Evolutionary conservation across 1,140 invertebrate genomes (phyloP).

Genomic region (Drosophila bocqueti): DNA sequence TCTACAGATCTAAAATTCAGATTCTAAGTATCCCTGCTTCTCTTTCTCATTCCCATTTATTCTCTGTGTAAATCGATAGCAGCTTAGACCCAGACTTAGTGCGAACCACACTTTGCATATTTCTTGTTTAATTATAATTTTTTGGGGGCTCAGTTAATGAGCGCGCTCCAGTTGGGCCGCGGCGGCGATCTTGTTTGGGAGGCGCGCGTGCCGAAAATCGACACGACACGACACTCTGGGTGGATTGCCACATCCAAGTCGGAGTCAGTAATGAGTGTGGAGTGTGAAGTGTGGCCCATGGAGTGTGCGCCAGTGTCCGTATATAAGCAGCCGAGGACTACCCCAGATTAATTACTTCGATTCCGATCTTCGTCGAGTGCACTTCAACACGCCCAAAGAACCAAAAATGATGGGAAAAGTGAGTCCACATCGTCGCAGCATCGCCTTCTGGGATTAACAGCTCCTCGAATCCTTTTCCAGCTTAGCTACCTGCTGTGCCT

Average conservation of each 20-base stretch:
- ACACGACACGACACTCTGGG: constrained; percentile 42
- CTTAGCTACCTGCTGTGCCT: constrained; percentile 58
- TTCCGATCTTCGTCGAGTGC: constrained; percentile 64
- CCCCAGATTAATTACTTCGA: constrained; percentile 70
- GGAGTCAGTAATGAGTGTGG: constrained; percentile 29
- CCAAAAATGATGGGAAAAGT: constrained; percentile 64
- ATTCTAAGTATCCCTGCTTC: too few species aligned
- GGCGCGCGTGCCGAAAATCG: constrained; percentile 47
- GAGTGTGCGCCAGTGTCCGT: constrained; percentile 5
- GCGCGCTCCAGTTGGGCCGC: constrained; percentile 44
- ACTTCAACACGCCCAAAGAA: constrained; percentile 50
- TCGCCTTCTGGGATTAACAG: not conserved
- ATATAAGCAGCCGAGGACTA: constrained; percentile 74
- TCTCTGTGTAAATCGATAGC: constrained; percentile 5
- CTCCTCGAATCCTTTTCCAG: constrained; percentile 20
- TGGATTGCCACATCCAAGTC: constrained; percentile 67
- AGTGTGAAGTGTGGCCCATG: constrained; percentile 9
- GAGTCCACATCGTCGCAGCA: constrained; percentile 22
- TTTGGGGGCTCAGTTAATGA: constrained; percentile 65
- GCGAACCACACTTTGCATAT: constrained; percentile 64
- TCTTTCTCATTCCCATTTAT: not conserved
- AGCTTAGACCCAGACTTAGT: constrained; percentile 12
- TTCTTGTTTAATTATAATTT: constrained; percentile 69
- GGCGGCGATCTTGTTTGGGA: constrained; percentile 51
- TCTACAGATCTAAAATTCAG: too few species aligned